phyloP scores from a whole-genome alignment of 1,140 invertebrate species.

The Zelostemma sp. region DNA sequence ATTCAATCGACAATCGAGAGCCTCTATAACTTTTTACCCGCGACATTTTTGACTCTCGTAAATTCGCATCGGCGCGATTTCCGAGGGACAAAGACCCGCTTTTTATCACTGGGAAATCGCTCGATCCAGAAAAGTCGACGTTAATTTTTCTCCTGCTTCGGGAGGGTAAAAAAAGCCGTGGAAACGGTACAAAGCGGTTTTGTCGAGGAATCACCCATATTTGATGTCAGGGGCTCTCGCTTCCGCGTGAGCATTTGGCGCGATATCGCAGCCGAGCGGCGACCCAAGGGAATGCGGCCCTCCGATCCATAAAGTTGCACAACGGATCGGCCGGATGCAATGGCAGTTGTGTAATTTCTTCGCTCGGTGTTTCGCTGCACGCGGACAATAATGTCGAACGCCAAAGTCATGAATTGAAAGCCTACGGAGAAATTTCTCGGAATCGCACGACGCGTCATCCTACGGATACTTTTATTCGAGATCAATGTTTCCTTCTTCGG shows the following conservation, averaged over 20 bases:
- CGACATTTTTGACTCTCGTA: background rate
- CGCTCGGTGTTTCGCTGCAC: slow-evolving; percentile 4
- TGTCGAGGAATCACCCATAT: background rate
- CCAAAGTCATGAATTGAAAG: slow-evolving; percentile 11
- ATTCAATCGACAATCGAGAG: slow-evolving; percentile 17
- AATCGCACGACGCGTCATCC: too few relatives aligned
- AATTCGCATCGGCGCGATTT: background rate
- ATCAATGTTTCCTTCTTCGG: too few relatives aligned
- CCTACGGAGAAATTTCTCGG: slow-evolving; percentile 14
- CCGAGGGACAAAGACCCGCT: background rate
- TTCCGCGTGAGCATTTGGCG: slow-evolving; percentile 34
- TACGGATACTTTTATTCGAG: too few relatives aligned
- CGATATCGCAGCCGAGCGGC: slow-evolving; percentile 22
- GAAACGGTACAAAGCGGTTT: background rate
- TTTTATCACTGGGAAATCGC: background rate
- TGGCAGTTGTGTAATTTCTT: slow-evolving; percentile 30
- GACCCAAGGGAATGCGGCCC: slow-evolving; percentile 16
- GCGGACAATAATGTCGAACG: slow-evolving; percentile 24
- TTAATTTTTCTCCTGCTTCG: background rate
- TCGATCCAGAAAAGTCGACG: slow-evolving; percentile 4
- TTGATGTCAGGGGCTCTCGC: slow-evolving; percentile 9
- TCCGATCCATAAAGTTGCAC: slow-evolving; percentile 34
- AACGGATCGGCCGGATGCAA: slow-evolving; percentile 24
- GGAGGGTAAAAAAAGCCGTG: background rate
- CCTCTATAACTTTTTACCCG: background rate